A percentile compares a stretch with the other conserved stretches of the same genome.
Conservation (phyloP, 2,888 invertebrate genomes). For the Gortyna flavago region DNA sequence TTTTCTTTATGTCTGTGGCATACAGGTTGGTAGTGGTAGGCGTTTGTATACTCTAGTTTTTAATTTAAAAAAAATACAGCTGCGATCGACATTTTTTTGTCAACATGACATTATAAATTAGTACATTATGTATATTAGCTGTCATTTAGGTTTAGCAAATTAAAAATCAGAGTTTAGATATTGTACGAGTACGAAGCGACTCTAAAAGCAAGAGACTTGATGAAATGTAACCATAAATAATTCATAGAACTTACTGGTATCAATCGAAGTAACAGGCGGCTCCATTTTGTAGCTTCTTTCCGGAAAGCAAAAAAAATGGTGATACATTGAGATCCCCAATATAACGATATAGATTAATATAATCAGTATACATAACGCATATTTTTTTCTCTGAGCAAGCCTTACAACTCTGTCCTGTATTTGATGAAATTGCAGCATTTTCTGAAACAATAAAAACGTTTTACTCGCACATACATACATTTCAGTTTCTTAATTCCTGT, state of each 20-base stretch:
- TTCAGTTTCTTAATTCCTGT: neutral
- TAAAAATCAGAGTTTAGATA: neutral
- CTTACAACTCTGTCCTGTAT: neutral
- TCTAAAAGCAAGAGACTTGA: neutral
- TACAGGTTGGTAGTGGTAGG: too few relatives aligned
- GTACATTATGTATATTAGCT: neutral
- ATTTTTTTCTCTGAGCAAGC: neutral
- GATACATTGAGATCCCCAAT: neutral
- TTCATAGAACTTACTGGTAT: slow-evolving; percentile 11
- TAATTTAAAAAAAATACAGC: neutral
- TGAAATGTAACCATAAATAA: neutral
- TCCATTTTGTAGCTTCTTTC: neutral
- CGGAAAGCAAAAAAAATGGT: neutral
- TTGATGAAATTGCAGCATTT: neutral
- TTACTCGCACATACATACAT: neutral
- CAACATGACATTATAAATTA: neutral
- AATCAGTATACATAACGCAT: neutral
- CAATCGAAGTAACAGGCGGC: neutral
- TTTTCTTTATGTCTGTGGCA: neutral
- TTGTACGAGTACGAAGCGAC: neutral
- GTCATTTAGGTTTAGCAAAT: neutral
- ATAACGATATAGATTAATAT: neutral
- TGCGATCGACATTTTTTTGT: neutral
- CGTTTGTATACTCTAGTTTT: neutral
- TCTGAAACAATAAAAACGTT: slow-evolving; percentile 19